Evolutionary conservation across 2,797 vertebrate species (phyloP).

Genomic region (Carcharodon carcharias): DNA sequence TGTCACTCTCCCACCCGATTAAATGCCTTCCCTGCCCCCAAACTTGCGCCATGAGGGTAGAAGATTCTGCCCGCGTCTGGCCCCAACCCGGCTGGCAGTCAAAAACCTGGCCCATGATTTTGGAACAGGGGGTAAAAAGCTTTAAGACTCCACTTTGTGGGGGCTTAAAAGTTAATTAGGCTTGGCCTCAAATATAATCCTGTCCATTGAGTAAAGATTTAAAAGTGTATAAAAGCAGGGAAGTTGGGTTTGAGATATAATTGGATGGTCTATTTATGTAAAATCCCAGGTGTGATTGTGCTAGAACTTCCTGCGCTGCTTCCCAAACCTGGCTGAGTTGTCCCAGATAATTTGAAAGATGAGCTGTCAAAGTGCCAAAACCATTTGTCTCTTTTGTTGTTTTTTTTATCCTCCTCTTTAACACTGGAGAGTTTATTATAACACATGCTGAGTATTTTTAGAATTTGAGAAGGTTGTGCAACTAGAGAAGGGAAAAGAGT

Average conservation of each 20-base stretch:
- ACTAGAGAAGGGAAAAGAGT: background rate
- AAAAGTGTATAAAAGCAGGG: background rate
- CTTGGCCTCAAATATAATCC: background rate
- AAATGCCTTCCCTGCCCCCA: too few relatives aligned
- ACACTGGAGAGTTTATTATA: constrained; percentile 46
- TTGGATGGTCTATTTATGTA: background rate
- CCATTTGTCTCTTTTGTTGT: background rate
- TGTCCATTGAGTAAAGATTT: background rate
- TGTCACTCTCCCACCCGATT: too few relatives aligned
- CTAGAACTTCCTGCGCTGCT: background rate
- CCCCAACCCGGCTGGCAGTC: too few relatives aligned
- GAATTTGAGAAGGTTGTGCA: background rate
- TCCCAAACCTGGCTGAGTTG: background rate
- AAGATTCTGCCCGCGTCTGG: too few relatives aligned
- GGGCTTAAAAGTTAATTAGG: background rate
- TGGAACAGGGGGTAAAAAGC: background rate
- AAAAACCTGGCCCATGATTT: background rate
- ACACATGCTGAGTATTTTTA: background rate
- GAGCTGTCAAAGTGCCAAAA: constrained; percentile 42
- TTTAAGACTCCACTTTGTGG: background rate
- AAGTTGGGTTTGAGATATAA: background rate
- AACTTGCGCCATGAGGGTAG: too few relatives aligned
- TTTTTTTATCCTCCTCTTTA: constrained; percentile 50
- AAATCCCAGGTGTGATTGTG: background rate
- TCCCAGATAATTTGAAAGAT: background rate